phyloP scores from a whole-genome alignment of 2,888 invertebrate species.

The Myopa testacea region DNA sequence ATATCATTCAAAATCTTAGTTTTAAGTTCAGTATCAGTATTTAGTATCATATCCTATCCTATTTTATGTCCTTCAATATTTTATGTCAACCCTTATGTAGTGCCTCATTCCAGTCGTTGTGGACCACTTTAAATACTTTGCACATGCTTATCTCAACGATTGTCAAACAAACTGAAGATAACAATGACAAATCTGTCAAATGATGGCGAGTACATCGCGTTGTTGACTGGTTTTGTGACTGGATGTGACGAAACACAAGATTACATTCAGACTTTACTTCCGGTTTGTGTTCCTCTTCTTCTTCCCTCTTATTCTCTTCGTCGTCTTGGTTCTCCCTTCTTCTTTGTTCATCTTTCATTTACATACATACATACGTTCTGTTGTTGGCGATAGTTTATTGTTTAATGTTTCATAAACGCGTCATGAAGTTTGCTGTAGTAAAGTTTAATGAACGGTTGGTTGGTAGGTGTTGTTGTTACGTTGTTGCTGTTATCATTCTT shows the following conservation, averaged over 20 bases:
- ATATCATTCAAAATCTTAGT: too few relatives aligned
- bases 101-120: not conserved
- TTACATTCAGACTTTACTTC: not conserved
- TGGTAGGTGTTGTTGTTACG: not conserved
- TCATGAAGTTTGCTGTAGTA: not conserved
- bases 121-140: not conserved
- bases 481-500: not conserved
- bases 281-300: not conserved
- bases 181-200: conserved; percentile 6
- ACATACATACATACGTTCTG: not conserved
- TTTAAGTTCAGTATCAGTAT: too few relatives aligned
- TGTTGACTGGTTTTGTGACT: not conserved
- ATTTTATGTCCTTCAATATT: too few relatives aligned
- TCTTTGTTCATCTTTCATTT: not conserved
- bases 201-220: not conserved
- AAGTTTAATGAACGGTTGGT: too few relatives aligned
- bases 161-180: not conserved
- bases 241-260: not conserved
- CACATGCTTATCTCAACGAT: conserved; percentile 1
- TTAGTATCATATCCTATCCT: too few relatives aligned
- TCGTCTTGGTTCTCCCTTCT: not conserved
- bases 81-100: not conserved
- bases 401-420: not conserved
- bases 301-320: too few relatives aligned
- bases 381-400: not conserved